Percentiles rank a stretch among this genome's conserved stretches.
Evolutionary conservation across 2,113 vertebrate species (phyloP).

Genomic region (Myrmecobius fasciatus): DNA sequence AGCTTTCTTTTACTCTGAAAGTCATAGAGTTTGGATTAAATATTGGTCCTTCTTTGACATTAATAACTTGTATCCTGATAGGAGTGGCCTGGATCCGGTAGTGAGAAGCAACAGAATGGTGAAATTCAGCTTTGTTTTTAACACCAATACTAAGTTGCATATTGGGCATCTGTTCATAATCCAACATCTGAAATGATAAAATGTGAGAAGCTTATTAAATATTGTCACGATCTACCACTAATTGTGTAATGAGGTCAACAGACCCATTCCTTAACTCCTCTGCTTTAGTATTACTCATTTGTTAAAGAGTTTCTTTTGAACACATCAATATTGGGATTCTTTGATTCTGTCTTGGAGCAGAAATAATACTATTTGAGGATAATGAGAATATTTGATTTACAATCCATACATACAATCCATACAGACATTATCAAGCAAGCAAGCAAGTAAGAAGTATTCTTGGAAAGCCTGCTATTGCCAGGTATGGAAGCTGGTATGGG

Average conservation of each 20-base stretch:
- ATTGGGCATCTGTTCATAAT: slow-evolving; percentile 89
- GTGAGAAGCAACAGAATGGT: slow-evolving; percentile 82
- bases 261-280: neutral
- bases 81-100: slow-evolving; percentile 81
- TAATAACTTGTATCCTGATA: slow-evolving; percentile 86
- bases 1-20: slow-evolving; percentile 82
- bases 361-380: neutral
- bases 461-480: neutral
- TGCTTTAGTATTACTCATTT: neutral
- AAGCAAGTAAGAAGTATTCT: neutral
- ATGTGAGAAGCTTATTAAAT: slow-evolving; percentile 30
- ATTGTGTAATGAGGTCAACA: neutral
- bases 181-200: slow-evolving; percentile 84
- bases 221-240: neutral
- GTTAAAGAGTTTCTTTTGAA: neutral
- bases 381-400: neutral
- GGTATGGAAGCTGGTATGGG: neutral
- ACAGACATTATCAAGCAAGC: neutral
- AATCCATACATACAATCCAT: neutral
- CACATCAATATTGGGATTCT: neutral
- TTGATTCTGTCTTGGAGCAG: neutral
- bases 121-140: slow-evolving; percentile 90
- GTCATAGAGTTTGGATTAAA: slow-evolving; percentile 84
- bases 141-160: slow-evolving; percentile 87
- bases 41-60: slow-evolving; percentile 86